These are phyloP conservation scores for Melinaea marsaeus DNA, from an alignment of 2,888 invertebrate genomes.

Conservation along the genomic window DNA sequence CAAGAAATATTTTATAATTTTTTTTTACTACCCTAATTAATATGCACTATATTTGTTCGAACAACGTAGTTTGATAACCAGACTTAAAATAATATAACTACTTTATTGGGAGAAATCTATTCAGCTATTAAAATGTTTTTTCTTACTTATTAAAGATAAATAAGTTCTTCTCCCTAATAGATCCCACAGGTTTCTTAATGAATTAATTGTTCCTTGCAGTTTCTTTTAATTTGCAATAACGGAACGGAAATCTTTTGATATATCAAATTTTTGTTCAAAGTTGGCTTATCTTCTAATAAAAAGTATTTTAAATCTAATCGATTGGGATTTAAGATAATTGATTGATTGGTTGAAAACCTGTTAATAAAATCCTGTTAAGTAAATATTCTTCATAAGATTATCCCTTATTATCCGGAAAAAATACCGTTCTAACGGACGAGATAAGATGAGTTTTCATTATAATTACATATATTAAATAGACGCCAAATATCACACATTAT, in stretches of 20 bases:
- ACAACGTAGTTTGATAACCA: too few species aligned
- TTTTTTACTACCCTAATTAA: too few species aligned
- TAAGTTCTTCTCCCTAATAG: not conserved
- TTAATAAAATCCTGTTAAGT: not conserved
- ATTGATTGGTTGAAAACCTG: not conserved
- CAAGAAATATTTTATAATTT: too few species aligned
- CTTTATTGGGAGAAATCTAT: too few species aligned
- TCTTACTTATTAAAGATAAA: not conserved
- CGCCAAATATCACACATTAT: too few species aligned
- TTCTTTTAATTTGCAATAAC: not conserved
- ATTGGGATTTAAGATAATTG: constrained; percentile 3
- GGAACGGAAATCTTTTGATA: not conserved
- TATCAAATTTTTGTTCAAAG: not conserved
- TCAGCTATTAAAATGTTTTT: too few species aligned
- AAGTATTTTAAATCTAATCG: not conserved
- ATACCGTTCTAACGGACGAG: not conserved
- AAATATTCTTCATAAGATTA: too few species aligned
- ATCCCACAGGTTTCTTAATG: not conserved
- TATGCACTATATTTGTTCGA: too few species aligned
- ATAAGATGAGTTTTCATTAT: too few species aligned
- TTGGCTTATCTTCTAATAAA: not conserved
- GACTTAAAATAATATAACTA: not conserved
- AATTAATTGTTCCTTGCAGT: not conserved
- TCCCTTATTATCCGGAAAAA: not conserved
- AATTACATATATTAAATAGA: too few species aligned